These are phyloP conservation scores for Periparus ater DNA, from an alignment of 2,797 vertebrate genomes.

Conservation along the genomic window DNA sequence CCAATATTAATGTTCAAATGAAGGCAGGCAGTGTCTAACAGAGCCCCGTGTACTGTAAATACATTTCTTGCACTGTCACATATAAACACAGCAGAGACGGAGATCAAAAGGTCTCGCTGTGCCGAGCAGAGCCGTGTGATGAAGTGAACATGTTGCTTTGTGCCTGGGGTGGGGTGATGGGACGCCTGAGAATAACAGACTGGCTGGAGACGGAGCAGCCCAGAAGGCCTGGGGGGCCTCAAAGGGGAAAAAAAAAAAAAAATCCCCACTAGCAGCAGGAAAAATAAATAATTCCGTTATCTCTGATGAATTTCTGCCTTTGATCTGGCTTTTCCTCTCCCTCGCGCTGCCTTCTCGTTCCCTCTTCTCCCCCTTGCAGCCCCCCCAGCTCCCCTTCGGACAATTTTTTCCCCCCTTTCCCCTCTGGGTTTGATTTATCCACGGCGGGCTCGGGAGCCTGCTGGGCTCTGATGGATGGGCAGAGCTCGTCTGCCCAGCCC, in stretches of 20 bases:
- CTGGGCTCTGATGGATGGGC: slow-evolving; percentile 75
- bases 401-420: not conserved
- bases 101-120: slow-evolving; percentile 75
- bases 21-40: slow-evolving; percentile 47
- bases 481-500: slow-evolving; percentile 51
- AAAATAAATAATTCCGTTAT: slow-evolving; percentile 85
- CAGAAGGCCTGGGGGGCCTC: slow-evolving; percentile 74
- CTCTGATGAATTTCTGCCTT: slow-evolving; percentile 85
- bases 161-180: slow-evolving; percentile 56
- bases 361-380: not conserved
- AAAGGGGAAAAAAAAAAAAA: slow-evolving; percentile 36
- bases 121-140: slow-evolving; percentile 58
- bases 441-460: slow-evolving; percentile 32
- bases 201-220: slow-evolving; percentile 70
- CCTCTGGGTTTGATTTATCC: slow-evolving; percentile 73
- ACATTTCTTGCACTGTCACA: slow-evolving; percentile 70
- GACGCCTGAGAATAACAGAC: slow-evolving; percentile 69
- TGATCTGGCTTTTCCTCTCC: slow-evolving; percentile 79
- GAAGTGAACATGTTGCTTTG: slow-evolving; percentile 67
- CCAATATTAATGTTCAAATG: slow-evolving; percentile 51
- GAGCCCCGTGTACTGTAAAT: slow-evolving; percentile 54
- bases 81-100: slow-evolving; percentile 72
- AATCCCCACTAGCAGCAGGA: slow-evolving; percentile 72
- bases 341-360: slow-evolving; percentile 33
- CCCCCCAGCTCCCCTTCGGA: not conserved